phyloP scores from a whole-genome alignment of 2,113 vertebrate species.

The Columba livia region DNA sequence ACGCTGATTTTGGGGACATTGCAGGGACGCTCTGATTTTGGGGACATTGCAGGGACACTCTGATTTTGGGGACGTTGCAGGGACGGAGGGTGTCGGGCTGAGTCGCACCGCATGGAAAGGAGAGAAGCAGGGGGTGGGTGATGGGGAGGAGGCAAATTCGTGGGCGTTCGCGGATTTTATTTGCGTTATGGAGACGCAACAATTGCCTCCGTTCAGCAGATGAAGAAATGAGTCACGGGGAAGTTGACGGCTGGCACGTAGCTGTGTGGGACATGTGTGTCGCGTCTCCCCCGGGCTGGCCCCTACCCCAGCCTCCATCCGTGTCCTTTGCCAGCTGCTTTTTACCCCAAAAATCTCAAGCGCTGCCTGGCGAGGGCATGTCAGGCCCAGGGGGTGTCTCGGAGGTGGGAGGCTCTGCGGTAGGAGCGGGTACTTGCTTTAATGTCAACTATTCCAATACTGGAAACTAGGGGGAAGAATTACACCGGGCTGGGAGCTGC shows the following conservation, averaged over 20 bases:
- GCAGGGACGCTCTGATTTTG: too few species aligned
- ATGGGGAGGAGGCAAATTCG: fast-evolving
- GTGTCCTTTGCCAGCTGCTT: fast-evolving
- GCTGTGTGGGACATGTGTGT: background rate
- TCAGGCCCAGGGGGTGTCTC: background rate
- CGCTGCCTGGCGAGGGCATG: fast-evolving
- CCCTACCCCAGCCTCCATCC: background rate
- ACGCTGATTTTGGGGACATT: too few species aligned
- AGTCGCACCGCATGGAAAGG: fast-evolving
- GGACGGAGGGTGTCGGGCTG: background rate
- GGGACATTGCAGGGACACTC: background rate
- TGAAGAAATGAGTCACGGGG: background rate
- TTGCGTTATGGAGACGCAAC: background rate
- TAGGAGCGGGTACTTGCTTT: background rate
- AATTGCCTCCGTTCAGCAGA: background rate
- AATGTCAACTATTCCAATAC: background rate
- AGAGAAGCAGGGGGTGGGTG: background rate
- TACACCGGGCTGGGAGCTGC: background rate
- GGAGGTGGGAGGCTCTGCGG: background rate
- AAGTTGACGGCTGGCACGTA: background rate
- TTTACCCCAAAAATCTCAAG: fast-evolving
- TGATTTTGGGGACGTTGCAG: fast-evolving
- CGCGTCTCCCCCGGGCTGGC: background rate
- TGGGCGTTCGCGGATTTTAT: fast-evolving
- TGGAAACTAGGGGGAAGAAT: slow-evolving; percentile 45